Evolutionary conservation across 2,888 invertebrate species (phyloP), one percentile per base, ranked within the genome.

Genomic region (Chorisops tibialis): DNA sequence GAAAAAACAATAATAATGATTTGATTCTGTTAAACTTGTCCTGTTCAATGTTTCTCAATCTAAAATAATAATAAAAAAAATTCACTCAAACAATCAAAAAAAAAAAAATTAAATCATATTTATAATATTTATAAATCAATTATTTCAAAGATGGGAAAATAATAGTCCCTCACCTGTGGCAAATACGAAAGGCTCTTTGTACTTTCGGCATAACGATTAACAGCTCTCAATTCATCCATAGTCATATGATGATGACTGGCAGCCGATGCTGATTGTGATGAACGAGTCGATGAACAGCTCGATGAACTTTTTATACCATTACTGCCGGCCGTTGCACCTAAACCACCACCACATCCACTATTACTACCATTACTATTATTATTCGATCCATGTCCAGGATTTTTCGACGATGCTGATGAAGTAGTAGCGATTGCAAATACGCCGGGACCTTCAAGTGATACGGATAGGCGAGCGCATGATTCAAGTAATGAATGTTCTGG

Each of bases 181-280:
- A 95, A 83, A 79, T 91, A 94, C 72, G 92, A 91, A 72, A 94
- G 85, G 78, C 92, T 92, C 79, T 91, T 90, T 64, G 93, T 93
- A 79, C 92, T 93, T 80, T 93, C 93, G 19, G 93, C 93, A 78
- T 93, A 93, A 72, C 89, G 87, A 82, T 93, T 93, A 70, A 93
- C 89, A 65, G 89, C 91, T 67, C 91, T 82, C 56, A 93, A 81
- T 76, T 93, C 92, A 69, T 93, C 92, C 72, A 92, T 79, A 12
- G 91, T 91, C 85, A 88, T 87, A 78, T 85, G 84, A 78, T 85
- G 84, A 75, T 86, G 83, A 67, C 71, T 61, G 64, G 68, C 60
- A 65, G 66, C 66, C 9, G 84, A 85, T 66, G 84, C 83, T 71
- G 78, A 77, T 62, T 85, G 82, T 1, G 87, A 87, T 50, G 87